phyloP scores from a whole-genome alignment of 1,140 invertebrate species.

The Leptopilina boulardi region DNA sequence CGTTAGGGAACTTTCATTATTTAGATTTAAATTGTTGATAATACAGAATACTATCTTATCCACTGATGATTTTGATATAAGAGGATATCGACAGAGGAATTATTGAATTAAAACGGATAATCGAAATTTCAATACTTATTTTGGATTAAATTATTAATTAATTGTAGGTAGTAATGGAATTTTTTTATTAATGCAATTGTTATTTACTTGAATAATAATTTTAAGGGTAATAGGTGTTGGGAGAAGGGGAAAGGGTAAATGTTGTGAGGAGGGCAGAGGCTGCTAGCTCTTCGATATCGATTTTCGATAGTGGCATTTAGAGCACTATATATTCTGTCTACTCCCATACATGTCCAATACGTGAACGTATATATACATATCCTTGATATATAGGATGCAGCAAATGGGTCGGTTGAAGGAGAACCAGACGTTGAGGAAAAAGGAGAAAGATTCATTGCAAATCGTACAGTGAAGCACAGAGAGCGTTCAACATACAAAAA shows the following conservation, averaged over 20 bases:
- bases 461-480: constrained; percentile 57
- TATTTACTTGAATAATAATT: constrained; percentile 17
- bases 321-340: constrained; percentile 72
- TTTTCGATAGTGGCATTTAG: constrained; percentile 74
- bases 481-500: constrained; percentile 50
- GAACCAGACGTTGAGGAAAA: constrained; percentile 19
- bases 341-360: constrained; percentile 69
- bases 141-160: too few species aligned
- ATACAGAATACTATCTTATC: too few species aligned
- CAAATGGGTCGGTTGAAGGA: constrained; percentile 46
- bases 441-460: constrained; percentile 45
- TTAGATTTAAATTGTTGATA: too few species aligned
- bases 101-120: too few species aligned
- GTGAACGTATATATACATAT: constrained; percentile 57
- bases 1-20: too few species aligned
- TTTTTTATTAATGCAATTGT: too few species aligned
- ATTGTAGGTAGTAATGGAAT: too few species aligned
- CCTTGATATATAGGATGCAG: constrained; percentile 46
- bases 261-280: constrained; percentile 56
- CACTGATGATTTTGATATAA: too few species aligned
- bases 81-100: too few species aligned
- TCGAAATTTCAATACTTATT: too few species aligned
- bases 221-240: not conserved
- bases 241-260: constrained; percentile 46
- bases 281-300: constrained; percentile 72